These are phyloP conservation scores for Hydractinia echinata DNA, from an alignment of 30 jellyfish, hydroid and myxozoan species.

Conservation along the genomic window DNA sequence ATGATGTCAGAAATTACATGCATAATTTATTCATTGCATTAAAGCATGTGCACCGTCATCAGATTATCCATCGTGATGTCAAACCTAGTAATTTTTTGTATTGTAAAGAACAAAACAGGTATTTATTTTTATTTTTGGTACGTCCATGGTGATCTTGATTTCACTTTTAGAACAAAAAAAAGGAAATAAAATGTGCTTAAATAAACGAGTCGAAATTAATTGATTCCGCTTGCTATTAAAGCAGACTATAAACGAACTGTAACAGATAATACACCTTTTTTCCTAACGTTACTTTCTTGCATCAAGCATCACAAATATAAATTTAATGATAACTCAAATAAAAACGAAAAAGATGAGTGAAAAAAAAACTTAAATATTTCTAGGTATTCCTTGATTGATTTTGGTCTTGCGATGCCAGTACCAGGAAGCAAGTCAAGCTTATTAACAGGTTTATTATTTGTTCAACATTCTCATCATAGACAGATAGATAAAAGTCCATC, in stretches of 20 bases:
- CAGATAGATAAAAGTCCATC: no score
- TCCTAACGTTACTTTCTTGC: neutral
- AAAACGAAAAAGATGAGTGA: no score
- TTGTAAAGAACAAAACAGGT: conserved; percentile 66
- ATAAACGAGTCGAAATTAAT: no score
- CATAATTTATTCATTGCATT: conserved; percentile 78
- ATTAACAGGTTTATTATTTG: conserved; percentile 40
- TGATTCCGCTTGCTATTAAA: no score
- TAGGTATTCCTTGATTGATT: conserved; percentile 89
- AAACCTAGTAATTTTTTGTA: conserved; percentile 92
- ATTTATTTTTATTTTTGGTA: neutral
- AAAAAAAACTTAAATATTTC: neutral
- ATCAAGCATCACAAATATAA: no score
- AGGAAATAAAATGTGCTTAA: no score
- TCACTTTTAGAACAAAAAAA: no score
- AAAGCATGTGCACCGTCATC: conserved; percentile 62
- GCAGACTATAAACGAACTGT: no score
- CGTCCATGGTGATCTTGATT: no score
- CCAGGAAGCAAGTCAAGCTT: conserved; percentile 78
- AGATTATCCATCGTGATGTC: conserved; percentile 96
- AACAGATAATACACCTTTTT: neutral
- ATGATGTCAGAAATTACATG: conserved; percentile 75
- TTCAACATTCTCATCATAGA: no score
- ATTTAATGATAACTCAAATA: no score
- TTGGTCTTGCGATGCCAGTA: conserved; percentile 98